Percentiles rank a stretch among this genome's conserved stretches.
Evolutionary conservation across 2,797 vertebrate genomes (phyloP).

Genomic region (Apogon talboti): DNA sequence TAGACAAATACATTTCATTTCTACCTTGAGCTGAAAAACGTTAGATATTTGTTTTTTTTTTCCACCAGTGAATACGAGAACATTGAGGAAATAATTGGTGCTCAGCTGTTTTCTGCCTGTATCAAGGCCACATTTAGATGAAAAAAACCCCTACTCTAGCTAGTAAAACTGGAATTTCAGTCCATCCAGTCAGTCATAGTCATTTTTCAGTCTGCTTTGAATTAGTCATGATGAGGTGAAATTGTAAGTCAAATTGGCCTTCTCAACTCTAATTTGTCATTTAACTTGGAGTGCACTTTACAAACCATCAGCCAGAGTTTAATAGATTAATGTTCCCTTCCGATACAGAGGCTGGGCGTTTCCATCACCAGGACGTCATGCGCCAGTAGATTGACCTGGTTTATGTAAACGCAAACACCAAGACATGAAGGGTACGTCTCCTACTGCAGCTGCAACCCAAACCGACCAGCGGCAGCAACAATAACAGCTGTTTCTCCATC

Average conservation of each 20-base stretch:
- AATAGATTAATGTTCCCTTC: conserved; percentile 42
- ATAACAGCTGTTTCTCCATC: too few species aligned
- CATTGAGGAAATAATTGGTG: not conserved
- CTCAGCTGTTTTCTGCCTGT: too few species aligned
- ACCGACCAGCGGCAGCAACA: too few species aligned
- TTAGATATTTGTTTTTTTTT: not conserved
- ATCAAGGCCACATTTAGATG: not conserved
- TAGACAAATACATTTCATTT: not conserved
- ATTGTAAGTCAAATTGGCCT: conserved; percentile 48
- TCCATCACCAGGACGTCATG: conserved; percentile 6
- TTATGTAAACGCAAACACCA: conserved; percentile 32
- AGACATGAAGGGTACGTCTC: too few species aligned
- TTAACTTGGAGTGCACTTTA: conserved; percentile 42
- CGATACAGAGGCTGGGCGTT: conserved; percentile 21
- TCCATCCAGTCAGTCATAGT: conserved; percentile 17
- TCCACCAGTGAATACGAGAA: not conserved
- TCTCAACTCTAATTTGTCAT: conserved; percentile 50
- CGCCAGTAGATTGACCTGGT: conserved; percentile 6
- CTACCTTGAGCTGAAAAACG: not conserved
- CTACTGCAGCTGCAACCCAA: too few species aligned
- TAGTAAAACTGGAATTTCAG: conserved; percentile 5
- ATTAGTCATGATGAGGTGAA: conserved; percentile 54
- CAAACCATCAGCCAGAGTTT: conserved; percentile 36
- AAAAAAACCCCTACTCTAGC: not conserved
- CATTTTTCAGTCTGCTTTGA: conserved; percentile 35